phyloP scores from a whole-genome alignment of 2,888 invertebrate genomes.

The Melolontha melolontha region DNA sequence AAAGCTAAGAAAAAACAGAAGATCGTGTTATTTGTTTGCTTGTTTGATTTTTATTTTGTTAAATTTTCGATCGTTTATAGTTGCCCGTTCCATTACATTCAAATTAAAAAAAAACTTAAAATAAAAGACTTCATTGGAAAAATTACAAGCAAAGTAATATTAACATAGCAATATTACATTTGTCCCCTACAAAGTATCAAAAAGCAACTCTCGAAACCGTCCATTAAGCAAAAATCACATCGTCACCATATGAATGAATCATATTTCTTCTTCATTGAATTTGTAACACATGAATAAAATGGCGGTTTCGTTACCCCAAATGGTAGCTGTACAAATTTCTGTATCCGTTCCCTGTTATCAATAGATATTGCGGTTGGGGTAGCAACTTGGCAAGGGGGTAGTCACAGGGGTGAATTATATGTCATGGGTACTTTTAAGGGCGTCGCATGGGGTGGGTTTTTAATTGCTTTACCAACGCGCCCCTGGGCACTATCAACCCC shows the following conservation, averaged over 20 bases:
- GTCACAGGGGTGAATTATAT: constrained; percentile 49
- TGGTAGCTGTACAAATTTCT: constrained; percentile 42
- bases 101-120: no score
- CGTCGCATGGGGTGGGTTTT: constrained; percentile 51
- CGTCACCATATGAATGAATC: constrained; percentile 30
- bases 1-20: no score
- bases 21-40: no score
- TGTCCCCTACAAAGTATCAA: no score
- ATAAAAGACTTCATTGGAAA: no score
- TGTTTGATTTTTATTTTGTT: no score
- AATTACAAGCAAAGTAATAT: no score
- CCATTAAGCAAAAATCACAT: constrained; percentile 3
- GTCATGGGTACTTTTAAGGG: constrained; percentile 48
- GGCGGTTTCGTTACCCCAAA: constrained; percentile 37
- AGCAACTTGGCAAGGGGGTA: constrained; percentile 46
- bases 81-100: no score
- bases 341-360: constrained; percentile 39
- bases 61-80: no score
- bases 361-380: constrained; percentile 49
- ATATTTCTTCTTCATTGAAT: constrained; percentile 36
- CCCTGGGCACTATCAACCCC: constrained; percentile 45
- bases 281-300: constrained; percentile 40
- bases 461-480: constrained; percentile 52
- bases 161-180: no score
- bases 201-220: background rate